phyloP scores from a whole-genome alignment of 2,113 vertebrate genomes.

The Dipodomys spectabilis region DNA sequence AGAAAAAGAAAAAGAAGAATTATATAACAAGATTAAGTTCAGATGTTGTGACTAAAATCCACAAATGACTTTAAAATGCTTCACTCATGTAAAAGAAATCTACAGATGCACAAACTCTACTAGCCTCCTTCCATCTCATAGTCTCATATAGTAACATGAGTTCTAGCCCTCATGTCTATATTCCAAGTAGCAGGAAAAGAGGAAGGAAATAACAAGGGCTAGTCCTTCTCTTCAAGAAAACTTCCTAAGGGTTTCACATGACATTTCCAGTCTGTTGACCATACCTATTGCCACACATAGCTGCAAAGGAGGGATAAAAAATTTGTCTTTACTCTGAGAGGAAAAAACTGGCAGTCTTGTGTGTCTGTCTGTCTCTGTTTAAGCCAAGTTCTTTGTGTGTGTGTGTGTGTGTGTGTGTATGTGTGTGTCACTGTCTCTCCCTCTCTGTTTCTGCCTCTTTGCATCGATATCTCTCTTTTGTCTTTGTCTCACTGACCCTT shows the following conservation, averaged over 20 bases:
- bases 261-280: constrained; percentile 18
- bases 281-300: not conserved
- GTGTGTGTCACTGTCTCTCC: too few species aligned
- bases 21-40: not conserved
- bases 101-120: not conserved
- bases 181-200: constrained; percentile 25
- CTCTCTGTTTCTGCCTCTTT: too few species aligned
- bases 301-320: constrained; percentile 2
- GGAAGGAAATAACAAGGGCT: not conserved
- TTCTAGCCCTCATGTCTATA: not conserved
- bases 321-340: constrained; percentile 39
- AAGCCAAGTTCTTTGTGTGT: too few species aligned
- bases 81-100: not conserved
- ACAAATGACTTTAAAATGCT: not conserved
- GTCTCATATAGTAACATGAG: not conserved
- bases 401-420: too few species aligned
- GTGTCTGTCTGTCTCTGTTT: too few species aligned
- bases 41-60: constrained; percentile 1
- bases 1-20: not conserved
- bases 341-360: not conserved
- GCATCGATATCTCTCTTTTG: too few species aligned
- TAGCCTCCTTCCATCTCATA: not conserved
- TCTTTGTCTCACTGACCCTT: too few species aligned
- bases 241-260: not conserved
- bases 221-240: constrained; percentile 35